Percentiles rank a stretch among this genome's conserved stretches.
Evolutionary conservation across 2,797 vertebrate species (phyloP).

Genomic region (Centroberyx gerrardi): DNA sequence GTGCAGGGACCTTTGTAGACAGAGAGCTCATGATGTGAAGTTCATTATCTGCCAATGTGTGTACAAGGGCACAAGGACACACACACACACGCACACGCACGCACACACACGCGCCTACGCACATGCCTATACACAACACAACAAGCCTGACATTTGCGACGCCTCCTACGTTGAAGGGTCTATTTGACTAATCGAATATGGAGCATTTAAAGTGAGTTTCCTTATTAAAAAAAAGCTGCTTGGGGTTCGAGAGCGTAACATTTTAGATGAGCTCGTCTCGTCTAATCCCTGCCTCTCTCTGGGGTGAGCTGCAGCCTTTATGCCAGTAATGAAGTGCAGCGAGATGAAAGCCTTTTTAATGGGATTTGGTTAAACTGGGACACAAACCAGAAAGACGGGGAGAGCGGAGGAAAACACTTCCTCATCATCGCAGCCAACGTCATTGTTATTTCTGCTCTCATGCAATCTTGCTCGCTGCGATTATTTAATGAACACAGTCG

Average conservation of each 20-base stretch:
- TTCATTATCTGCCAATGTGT: constrained; percentile 8
- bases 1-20: neutral
- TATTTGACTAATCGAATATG: constrained; percentile 76
- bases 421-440: constrained; percentile 50
- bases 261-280: constrained; percentile 75
- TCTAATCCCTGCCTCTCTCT: constrained; percentile 79
- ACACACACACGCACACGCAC: neutral
- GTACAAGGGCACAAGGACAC: constrained; percentile 14
- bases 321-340: constrained; percentile 84
- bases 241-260: constrained; percentile 74
- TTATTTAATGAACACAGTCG: constrained; percentile 31
- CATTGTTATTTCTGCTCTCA: constrained; percentile 60
- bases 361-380: constrained; percentile 85
- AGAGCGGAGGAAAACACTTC: constrained; percentile 55
- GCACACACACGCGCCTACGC: neutral
- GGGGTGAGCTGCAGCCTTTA: constrained; percentile 75
- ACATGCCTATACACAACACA: constrained; percentile 7
- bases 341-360: constrained; percentile 86
- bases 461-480: constrained; percentile 21
- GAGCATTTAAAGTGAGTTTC: constrained; percentile 71
- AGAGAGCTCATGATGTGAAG: neutral
- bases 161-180: constrained; percentile 56
- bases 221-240: constrained; percentile 71
- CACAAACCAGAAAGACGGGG: constrained; percentile 77
- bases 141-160: constrained; percentile 57